Evolutionary conservation across 2,797 vertebrate genomes (phyloP).

Genomic region (Petrocephalus sullivani): DNA sequence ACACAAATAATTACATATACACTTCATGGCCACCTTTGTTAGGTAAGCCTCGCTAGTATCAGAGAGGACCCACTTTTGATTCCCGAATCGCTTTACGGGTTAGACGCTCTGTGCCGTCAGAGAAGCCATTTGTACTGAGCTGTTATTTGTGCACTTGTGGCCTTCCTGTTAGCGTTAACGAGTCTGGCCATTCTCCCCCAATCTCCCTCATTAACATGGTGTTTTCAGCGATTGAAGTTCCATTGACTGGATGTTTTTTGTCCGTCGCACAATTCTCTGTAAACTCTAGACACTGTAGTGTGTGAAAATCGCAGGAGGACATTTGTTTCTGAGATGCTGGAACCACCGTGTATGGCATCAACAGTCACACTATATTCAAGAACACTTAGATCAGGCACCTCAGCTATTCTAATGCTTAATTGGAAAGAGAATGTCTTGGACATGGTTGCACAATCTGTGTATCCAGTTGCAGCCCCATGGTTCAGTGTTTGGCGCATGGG

Average conservation of each 20-base stretch:
- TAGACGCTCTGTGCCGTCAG: background rate
- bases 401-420: background rate
- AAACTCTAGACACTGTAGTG: background rate
- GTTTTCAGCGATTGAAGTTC: background rate
- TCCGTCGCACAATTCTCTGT: background rate
- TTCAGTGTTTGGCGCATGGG: background rate
- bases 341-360: background rate
- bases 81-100: background rate
- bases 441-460: background rate
- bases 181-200: background rate
- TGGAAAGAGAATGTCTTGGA: background rate
- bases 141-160: background rate
- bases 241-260: background rate
- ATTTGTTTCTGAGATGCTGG: background rate
- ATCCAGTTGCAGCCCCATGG: background rate
- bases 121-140: background rate
- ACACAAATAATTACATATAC: background rate
- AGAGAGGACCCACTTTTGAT: background rate
- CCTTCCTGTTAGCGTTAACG: background rate
- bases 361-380: background rate
- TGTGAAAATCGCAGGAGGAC: background rate
- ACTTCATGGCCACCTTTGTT: background rate
- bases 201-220: background rate
- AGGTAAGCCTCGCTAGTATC: background rate
- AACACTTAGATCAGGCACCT: background rate